Evolutionary conservation across 2,113 vertebrate species (phyloP).

Genomic region (Alaudala cheleensis): DNA sequence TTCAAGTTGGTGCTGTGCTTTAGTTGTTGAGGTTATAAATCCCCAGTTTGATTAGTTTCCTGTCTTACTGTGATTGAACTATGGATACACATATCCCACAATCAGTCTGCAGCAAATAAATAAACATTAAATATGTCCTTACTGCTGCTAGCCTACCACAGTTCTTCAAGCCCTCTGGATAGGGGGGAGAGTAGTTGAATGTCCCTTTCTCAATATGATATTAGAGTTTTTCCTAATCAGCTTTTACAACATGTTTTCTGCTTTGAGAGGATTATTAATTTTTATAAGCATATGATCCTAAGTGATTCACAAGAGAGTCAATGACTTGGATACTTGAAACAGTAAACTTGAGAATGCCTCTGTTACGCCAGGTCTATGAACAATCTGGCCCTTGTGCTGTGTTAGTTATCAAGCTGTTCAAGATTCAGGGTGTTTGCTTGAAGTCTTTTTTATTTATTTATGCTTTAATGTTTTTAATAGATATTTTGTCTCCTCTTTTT

Average conservation of each 20-base stretch:
- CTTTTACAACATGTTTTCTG: not conserved
- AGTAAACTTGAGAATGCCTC: not conserved
- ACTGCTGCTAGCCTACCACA: not conserved
- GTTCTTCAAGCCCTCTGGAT: not conserved
- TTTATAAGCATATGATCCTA: not conserved
- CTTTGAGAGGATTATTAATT: not conserved
- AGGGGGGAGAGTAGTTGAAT: not conserved
- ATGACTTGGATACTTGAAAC: not conserved
- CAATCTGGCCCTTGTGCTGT: not conserved
- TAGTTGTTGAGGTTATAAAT: not conserved
- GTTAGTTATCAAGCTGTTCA: not conserved
- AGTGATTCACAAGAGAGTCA: not conserved
- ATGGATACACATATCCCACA: not conserved
- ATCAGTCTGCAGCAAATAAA: not conserved
- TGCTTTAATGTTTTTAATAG: conserved; percentile 72
- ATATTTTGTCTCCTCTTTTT: conserved; percentile 95
- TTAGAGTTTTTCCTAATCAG: not conserved
- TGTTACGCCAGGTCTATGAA: not conserved
- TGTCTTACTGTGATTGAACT: not conserved
- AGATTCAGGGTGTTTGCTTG: not conserved
- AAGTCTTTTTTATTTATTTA: not conserved
- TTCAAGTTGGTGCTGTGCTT: not conserved
- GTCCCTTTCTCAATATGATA: not conserved
- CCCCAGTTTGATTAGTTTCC: not conserved
- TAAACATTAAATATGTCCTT: not conserved